Percentiles rank a stretch among this genome's conserved stretches.
phyloP scores from a whole-genome alignment of 2,888 invertebrate species.

The Hemaris fuciformis region DNA sequence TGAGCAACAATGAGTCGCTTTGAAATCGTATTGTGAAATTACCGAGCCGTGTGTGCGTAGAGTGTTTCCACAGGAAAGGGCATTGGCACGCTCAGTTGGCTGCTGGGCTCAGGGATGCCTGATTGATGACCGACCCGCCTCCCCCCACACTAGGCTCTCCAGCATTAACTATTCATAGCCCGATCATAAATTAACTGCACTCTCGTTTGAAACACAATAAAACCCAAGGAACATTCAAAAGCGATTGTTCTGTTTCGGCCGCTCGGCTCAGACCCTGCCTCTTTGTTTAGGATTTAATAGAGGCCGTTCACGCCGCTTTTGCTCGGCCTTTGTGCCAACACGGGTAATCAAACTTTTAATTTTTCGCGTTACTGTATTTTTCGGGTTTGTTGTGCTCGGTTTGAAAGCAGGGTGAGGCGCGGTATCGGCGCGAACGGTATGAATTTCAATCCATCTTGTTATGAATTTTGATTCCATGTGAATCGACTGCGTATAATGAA shows the following conservation, averaged over 20 bases:
- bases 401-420: not conserved
- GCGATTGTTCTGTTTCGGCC: slow-evolving; percentile 5
- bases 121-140: slow-evolving; percentile 13
- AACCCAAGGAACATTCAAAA: slow-evolving; percentile 16
- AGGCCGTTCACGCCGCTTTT: not conserved
- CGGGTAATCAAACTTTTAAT: slow-evolving; percentile 1
- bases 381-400: not conserved
- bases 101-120: not conserved
- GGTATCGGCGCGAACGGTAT: not conserved
- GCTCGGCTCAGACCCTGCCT: not conserved
- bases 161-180: slow-evolving; percentile 18
- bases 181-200: slow-evolving; percentile 23
- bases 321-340: not conserved
- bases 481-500: not conserved
- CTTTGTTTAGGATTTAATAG: slow-evolving; percentile 9
- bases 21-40: not conserved
- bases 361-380: not conserved
- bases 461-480: not conserved
- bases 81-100: not conserved
- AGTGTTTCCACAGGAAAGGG: not conserved
- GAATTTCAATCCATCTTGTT: not conserved
- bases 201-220: slow-evolving; percentile 17
- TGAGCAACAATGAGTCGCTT: too few relatives aligned
- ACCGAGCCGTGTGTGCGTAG: not conserved
- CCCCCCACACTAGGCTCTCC: not conserved